Evolutionary conservation across 2,888 invertebrate species (phyloP), one percentile per base, ranked within the genome.

Genomic region (Dichetophora obliterata): DNA sequence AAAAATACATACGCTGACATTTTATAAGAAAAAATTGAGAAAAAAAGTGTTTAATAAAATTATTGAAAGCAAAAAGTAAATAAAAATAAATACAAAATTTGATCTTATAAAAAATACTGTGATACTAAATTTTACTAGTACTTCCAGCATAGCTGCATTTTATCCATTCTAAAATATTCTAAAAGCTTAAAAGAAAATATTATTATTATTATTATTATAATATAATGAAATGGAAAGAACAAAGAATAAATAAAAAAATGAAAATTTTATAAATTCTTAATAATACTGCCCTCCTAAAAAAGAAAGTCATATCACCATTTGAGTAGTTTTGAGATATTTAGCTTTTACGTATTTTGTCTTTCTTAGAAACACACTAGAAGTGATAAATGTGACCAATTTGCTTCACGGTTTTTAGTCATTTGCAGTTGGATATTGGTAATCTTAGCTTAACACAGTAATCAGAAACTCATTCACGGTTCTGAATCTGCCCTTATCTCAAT

Each of bases 71-170:
- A 78, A 77, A 43, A 75, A 69, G 76, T 79, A 69, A 77, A 79
- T 59, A 78, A 65, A 82, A 78, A 82, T 80, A 82, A 80, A 77
- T 80, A 81, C 80, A 86, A 84, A 84, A 86, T 87, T 88, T 87
- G 85, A 88, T 86, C 88, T 88, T 88, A 86, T 85, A 84, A 83
- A 88, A 88, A 89, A 89, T 88, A 89, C 89, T 89, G 89, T 89
- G 89, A 89, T 89, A 89, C 89, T 88, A 89, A 87, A 88, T 88
- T 89, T 89, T 88, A 89, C 89, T 89, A 89, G 89, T 88, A 89
- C 88, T 88, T 88, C 88, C 89, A 89, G 89, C 89, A 88, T 88
- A 88, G 89, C 89, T 89, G 89, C 89, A 89, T 89, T 89, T 88
- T 88, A 87, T 87, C 88, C 88, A 89, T 89, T 89, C 88, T 88